Percentiles rank a stretch among this genome's conserved stretches.
phyloP scores from a whole-genome alignment of 2,888 invertebrate genomes.

The Acleris holmiana region DNA sequence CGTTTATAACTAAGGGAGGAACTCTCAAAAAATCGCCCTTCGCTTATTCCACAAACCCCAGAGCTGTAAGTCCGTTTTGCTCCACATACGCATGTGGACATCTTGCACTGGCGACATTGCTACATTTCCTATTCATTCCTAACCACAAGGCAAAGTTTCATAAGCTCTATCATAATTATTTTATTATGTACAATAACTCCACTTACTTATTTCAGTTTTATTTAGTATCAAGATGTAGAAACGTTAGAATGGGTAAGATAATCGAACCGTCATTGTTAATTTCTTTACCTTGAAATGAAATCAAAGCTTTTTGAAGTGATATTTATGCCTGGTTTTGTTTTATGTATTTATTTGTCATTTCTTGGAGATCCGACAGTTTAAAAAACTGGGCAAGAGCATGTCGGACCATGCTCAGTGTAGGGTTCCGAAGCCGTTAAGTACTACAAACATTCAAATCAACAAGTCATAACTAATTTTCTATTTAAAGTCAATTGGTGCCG shows the following conservation, averaged over 20 bases:
- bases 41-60: neutral
- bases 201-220: slow-evolving; percentile 24
- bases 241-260: slow-evolving; percentile 7
- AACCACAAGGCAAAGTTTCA: slow-evolving; percentile 44
- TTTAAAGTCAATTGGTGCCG: too few relatives aligned
- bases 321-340: too few relatives aligned
- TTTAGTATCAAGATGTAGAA: slow-evolving; percentile 33
- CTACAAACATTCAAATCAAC: too few relatives aligned
- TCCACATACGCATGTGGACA: slow-evolving; percentile 69
- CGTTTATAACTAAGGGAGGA: too few relatives aligned
- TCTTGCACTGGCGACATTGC: slow-evolving; percentile 62
- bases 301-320: neutral
- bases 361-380: too few relatives aligned
- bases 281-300: neutral
- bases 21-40: neutral
- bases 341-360: too few relatives aligned
- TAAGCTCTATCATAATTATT: slow-evolving; percentile 27
- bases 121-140: slow-evolving; percentile 58
- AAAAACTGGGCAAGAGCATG: too few relatives aligned
- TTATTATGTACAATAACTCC: slow-evolving; percentile 21
- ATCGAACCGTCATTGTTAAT: slow-evolving; percentile 3
- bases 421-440: too few relatives aligned
- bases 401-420: too few relatives aligned
- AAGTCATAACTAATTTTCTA: too few relatives aligned
- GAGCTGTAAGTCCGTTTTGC: slow-evolving; percentile 61